A percentile compares a stretch with the other conserved stretches of the same genome.
Conservation (phyloP, 2,113 vertebrate genomes). For the Tyto alba region DNA sequence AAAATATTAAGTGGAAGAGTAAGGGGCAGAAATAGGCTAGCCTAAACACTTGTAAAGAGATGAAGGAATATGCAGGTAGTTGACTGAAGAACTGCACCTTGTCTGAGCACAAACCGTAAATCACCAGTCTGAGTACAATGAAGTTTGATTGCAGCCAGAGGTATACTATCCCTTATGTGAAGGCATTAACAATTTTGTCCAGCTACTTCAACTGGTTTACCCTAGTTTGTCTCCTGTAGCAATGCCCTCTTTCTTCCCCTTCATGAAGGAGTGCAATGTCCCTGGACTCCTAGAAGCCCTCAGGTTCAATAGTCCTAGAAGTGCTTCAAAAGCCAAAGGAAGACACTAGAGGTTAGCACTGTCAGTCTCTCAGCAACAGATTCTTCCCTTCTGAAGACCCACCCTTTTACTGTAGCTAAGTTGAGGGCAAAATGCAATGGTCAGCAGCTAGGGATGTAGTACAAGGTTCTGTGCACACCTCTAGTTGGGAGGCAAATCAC, state of each 20-base stretch:
- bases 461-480: not conserved
- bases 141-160: conserved; percentile 75
- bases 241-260: not conserved
- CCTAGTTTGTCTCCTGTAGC: not conserved
- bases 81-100: conserved; percentile 60
- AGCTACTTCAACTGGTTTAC: conserved; percentile 13
- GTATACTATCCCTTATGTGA: conserved; percentile 81
- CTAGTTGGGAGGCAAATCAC: conserved; percentile 55
- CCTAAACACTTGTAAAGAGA: conserved; percentile 51
- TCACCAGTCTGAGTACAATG: conserved; percentile 71
- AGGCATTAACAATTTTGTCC: conserved; percentile 70
- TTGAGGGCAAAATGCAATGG: conserved; percentile 15
- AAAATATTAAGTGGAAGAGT: conserved; percentile 56
- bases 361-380: not conserved
- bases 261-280: not conserved
- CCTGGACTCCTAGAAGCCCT: not conserved
- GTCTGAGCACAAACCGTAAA: conserved; percentile 64
- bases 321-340: conserved; percentile 31
- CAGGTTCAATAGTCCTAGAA: not conserved
- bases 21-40: conserved; percentile 68
- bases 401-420: not conserved
- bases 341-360: not conserved
- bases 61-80: conserved; percentile 61
- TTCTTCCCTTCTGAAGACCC: not conserved
- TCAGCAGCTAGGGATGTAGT: not conserved